Base-by-base conservation (phyloP, 2,888 invertebrate genomes). In the Tetragnatha montana region DNA sequence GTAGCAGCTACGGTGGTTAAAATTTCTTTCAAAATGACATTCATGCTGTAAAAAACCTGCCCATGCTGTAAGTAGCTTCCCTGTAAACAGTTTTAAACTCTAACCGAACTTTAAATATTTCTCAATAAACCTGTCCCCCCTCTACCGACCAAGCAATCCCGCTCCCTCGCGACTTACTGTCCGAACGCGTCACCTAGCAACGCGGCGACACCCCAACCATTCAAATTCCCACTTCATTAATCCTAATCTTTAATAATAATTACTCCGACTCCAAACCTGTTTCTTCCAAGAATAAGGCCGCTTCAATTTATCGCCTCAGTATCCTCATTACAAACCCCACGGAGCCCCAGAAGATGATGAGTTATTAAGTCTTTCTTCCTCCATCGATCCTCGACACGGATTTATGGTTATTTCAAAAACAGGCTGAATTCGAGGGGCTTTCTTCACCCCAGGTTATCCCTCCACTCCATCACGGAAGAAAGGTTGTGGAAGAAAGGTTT, bases 381-480 rank as follows among this genome's bases (percentile, higher is more conserved):
- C 14, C 81, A 81, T 81, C 81, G 74, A 82, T 82, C 74, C 74
- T 19, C 82, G 60, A 60, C 22, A 74, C 35, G 74, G 73, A 82
- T 82, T 82, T 74, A 82, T 82, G 82, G 74, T 82, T 74, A 82
- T 82, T 82, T 74, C 82, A 82, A 82, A 82, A 82, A 74, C 82
- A 74, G n/a, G 73, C 51, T 74, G 74, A 81, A 73, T 51, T 47
- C 17, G 8, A 8, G 73, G 50, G 22, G 19, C 14, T 19, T 17
- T 50, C 21, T 35, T 81, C 81, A 51, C 19, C 17, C 3, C 6
- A 8, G 82, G 47, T 82, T 51, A 74, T 51, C 74, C 69, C 6
- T 17, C 10, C n/a, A 35, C 69, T 80, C 17, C 17, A 80, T 81
- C 51, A 81, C 51, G 8, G 17, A 47, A 3, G 14, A 17, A 17